These are phyloP conservation scores for Trachymyrmex septentrionalis DNA, from an alignment of 1,140 invertebrate genomes.

Conservation along the genomic window DNA sequence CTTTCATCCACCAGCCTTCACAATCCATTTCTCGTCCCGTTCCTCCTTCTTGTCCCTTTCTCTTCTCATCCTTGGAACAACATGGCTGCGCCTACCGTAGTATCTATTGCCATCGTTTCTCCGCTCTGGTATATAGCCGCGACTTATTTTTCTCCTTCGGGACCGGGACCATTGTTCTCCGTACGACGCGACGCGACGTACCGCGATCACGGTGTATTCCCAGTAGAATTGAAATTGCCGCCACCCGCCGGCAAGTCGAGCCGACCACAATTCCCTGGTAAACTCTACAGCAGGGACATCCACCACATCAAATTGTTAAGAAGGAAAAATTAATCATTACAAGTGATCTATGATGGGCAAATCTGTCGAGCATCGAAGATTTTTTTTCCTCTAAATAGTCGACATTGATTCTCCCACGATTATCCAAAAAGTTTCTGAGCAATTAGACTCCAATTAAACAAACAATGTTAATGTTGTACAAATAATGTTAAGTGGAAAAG, in stretches of 20 bases:
- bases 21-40: slow-evolving; percentile 1
- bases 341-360: neutral
- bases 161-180: slow-evolving; percentile 52
- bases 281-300: neutral
- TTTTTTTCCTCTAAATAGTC: neutral
- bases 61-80: slow-evolving; percentile 3
- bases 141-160: slow-evolving; percentile 53
- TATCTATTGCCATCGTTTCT: neutral
- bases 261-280: neutral
- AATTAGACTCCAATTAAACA: slow-evolving; percentile 15
- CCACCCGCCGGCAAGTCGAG: slow-evolving; percentile 11
- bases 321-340: neutral
- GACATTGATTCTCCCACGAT: neutral
- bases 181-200: slow-evolving; percentile 33
- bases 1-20: slow-evolving; percentile 39
- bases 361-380: neutral
- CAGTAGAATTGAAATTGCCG: slow-evolving; percentile 49
- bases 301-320: slow-evolving; percentile 9
- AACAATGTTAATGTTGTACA: slow-evolving; percentile 9
- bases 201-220: slow-evolving; percentile 31
- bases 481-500: slow-evolving; percentile 6
- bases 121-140: neutral
- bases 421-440: neutral
- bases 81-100: neutral
- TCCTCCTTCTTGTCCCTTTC: neutral